Base-by-base conservation (phyloP, 2,888 invertebrate genomes). In the Clusia tigrina region DNA sequence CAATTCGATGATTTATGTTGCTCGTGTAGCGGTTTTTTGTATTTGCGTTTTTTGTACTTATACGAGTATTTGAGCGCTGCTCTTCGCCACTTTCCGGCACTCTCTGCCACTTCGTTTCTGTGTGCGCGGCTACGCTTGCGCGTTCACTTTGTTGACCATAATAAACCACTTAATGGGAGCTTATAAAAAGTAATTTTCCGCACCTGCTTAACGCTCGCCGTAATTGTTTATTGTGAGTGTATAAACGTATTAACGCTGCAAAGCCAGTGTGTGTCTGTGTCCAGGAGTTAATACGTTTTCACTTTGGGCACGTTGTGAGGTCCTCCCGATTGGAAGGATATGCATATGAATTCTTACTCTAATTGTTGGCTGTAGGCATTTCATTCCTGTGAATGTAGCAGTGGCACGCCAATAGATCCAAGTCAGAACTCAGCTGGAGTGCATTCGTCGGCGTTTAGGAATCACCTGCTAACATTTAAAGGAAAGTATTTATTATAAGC, bases 111-210 rank as follows among this genome's bases (percentile, higher is more conserved):
- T 24, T 57, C 46, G 17, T 48, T 48, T 48, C 48, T 10, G 38
- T 15, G 18, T 48, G 18, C 22, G 48, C 48, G 5, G 48, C 18
- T 48, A 48, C 68, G 65, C 68, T 64, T 59, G 71, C 68, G 71
- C 67, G 76, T 69, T 72, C 72, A 69, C 72, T 74, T 74, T 76
- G 77, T 76, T n/a, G n/a, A n/a, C n/a, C 77, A 75, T 75, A 75
- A 78, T 74, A 78, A 79, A 73, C 76, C 77, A 74, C 77, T 77
- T 78, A 78, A 77, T 73, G 72, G 70, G 70, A 77, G 71, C 76
- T 69, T 75, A 77, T 75, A 79, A 78, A 78, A 78, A 71, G 73
- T 72, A 74, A 79, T 78, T 79, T 78, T 79, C 78, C 78, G 76
- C 78, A 78, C 79, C 78, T 78, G 78, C 78, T 77, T 71, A 68